These are phyloP conservation scores for Meleagris gallopavo DNA, from an alignment of 2,113 vertebrate species.

Conservation along the genomic window DNA sequence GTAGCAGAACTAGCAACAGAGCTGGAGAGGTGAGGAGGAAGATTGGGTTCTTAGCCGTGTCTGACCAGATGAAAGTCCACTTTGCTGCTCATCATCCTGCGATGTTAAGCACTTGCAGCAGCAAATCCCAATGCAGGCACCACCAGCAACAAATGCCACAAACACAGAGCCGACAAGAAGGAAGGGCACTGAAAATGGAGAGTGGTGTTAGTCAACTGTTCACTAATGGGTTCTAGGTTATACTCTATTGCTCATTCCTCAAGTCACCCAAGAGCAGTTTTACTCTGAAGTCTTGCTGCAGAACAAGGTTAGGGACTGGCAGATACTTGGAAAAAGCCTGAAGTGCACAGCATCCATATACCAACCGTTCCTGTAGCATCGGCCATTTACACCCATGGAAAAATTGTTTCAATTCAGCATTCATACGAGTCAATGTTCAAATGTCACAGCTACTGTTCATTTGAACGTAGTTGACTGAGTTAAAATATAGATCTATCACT, in stretches of 20 bases:
- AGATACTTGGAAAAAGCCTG: background rate
- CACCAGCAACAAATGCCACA: constrained; percentile 60
- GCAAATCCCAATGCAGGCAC: constrained; percentile 70
- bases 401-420: background rate
- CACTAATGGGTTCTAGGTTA: rapidly evolving
- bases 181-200: constrained; percentile 68
- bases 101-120: constrained; percentile 73
- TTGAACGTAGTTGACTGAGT: background rate
- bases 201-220: background rate
- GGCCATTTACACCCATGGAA: background rate
- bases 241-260: background rate
- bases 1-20: constrained; percentile 21
- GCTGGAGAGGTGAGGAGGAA: constrained; percentile 60
- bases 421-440: background rate
- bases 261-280: background rate
- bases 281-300: background rate
- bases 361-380: background rate
- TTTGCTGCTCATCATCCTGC: constrained; percentile 21
- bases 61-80: constrained; percentile 52
- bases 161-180: constrained; percentile 71
- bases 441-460: background rate
- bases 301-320: background rate
- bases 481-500: background rate
- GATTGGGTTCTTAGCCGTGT: constrained; percentile 57
- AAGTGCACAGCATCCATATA: background rate